Evolutionary conservation across 2,888 invertebrate species (phyloP).

Genomic region (Agrilus mali): DNA sequence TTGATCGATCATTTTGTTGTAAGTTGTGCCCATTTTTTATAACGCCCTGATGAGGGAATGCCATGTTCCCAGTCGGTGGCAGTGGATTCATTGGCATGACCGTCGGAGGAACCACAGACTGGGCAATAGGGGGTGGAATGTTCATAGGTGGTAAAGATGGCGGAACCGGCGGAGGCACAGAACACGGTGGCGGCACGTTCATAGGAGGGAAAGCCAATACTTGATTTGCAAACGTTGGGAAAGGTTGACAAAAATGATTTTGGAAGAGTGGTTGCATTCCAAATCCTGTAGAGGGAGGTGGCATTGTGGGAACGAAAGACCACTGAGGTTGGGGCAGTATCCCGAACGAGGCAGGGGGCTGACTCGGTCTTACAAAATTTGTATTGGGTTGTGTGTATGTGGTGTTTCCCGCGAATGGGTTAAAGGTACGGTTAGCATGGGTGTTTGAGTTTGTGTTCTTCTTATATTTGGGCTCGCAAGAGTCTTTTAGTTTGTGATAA

Average conservation of each 20-base stretch:
- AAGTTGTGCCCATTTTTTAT: no score
- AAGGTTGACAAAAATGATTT: no score
- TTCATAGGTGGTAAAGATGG: no score
- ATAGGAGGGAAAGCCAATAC: neutral
- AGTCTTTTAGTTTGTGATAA: constrained; percentile 15
- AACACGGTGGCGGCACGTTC: neutral
- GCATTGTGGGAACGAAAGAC: neutral
- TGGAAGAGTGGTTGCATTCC: no score
- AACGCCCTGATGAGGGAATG: no score
- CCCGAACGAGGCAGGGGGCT: neutral
- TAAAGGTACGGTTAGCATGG: neutral
- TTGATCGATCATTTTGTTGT: no score
- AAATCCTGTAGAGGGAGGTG: neutral
- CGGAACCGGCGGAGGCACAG: neutral
- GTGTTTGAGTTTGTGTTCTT: constrained; percentile 6
- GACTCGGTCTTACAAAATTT: neutral
- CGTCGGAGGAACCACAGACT: no score
- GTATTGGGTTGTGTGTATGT: neutral
- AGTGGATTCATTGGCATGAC: no score
- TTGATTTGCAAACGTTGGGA: no score
- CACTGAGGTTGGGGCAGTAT: constrained; percentile 2
- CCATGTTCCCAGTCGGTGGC: no score
- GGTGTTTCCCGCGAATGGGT: neutral
- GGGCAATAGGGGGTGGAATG: no score
- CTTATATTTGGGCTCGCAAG: constrained; percentile 10